Base-by-base conservation (phyloP, 2,113 vertebrate genomes). In the Poecile atricapillus region DNA sequence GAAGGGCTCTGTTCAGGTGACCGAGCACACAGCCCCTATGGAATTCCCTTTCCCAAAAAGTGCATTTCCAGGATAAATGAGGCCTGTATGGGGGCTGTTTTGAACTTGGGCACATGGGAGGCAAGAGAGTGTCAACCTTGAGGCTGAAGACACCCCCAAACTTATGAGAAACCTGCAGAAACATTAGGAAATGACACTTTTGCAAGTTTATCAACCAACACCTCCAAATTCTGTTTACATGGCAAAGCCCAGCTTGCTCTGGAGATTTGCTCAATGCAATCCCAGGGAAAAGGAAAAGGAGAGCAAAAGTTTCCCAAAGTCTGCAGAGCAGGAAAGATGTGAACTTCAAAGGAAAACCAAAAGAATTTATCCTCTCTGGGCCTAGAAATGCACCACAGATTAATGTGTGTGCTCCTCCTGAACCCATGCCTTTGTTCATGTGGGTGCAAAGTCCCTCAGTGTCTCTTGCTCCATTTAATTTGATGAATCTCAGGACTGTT, bases 1-100 rank as follows among this genome's bases (percentile, higher is more conserved):
- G 68, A 74, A 94, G 88, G 89, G 91, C 81, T 86, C 69, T 46
- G 4, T 8, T 50, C 59, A 39, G 76, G 60, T 67, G 83, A 73
- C 15, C 0, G 0, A 73, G 31, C 63, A 76, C 71, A 64, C 1
- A 16, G 79, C 41, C 64, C 71, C 69, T 10, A 0, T 7, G 31
- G 68, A 64, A 70, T 39, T 64, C 80, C 74, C 77, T 25, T 55
- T 55, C 87, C 74, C 11, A 1, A 13, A 41, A 24, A 13, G 7
- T 0, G 47, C 55, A 22, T 22, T 68, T 30, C 68, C 8, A 24
- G 76, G 28, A 19, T 1, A 5, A 7, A 41, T 2, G 2, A 6
- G 3, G 35, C 43, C 43, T 49, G 41, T 44, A 16, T 0, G 4
- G 25, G 56, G 59, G 24, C 17, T 5, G 1, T 4, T 59, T 10